Evolutionary conservation across 2,113 vertebrate species (phyloP).

Genomic region (Pelobates fuscus): DNA sequence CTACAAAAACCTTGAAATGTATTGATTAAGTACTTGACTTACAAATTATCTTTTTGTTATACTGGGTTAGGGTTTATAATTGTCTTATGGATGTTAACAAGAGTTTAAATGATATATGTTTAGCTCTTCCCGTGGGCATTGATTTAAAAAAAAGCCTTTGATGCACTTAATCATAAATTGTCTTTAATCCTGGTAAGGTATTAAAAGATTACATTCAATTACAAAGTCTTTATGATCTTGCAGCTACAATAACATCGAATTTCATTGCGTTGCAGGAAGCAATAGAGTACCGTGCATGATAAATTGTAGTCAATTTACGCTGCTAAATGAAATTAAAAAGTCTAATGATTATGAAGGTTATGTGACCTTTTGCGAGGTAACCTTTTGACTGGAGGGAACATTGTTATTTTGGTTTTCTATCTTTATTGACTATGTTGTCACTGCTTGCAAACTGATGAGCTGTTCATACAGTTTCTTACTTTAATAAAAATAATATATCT

Average conservation of each 20-base stretch:
- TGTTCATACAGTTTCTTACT: no score
- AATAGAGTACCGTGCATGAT: not conserved
- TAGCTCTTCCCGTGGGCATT: constrained; percentile 11
- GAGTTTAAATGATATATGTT: constrained; percentile 36
- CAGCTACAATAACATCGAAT: no score
- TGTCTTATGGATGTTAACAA: constrained; percentile 41
- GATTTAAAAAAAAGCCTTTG: constrained; percentile 33
- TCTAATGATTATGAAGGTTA: not conserved
- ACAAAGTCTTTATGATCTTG: not conserved
- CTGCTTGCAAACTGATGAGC: no score
- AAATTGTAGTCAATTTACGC: not conserved
- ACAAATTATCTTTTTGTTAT: constrained; percentile 38
- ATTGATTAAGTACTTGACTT: constrained; percentile 36
- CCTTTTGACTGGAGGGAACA: not conserved
- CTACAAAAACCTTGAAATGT: constrained; percentile 29
- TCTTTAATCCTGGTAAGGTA: not conserved
- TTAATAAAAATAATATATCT: no score
- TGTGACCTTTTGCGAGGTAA: not conserved
- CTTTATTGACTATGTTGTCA: no score
- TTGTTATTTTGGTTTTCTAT: no score
- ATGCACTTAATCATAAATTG: constrained; percentile 23
- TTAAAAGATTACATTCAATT: constrained; percentile 1
- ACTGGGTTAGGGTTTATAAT: constrained; percentile 1
- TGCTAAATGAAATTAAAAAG: not conserved
- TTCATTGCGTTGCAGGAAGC: not conserved